A percentile compares a stretch with the other conserved stretches of the same genome.
These are phyloP conservation scores for Pachyuromys duprasi DNA, from an alignment of 2,797 vertebrate species.

Conservation along the genomic window DNA sequence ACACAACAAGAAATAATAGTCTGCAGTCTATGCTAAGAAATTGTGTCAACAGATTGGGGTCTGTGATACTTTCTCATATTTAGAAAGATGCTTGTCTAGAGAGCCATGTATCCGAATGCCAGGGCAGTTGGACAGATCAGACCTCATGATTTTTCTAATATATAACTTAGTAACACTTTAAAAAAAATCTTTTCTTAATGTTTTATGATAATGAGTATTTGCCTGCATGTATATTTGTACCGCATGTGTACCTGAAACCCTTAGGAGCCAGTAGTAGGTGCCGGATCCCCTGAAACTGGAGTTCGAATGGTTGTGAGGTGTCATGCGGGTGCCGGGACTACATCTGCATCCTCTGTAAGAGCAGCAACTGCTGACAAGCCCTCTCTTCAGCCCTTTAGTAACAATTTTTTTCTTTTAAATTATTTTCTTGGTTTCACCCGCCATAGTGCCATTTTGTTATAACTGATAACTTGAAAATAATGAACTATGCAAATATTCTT, in stretches of 20 bases:
- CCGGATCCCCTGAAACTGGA: neutral
- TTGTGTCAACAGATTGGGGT: neutral
- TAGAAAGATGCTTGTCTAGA: neutral
- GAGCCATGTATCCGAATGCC: neutral
- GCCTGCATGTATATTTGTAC: neutral
- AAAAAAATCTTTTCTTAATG: neutral
- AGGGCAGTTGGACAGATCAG: no score
- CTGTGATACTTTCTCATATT: neutral
- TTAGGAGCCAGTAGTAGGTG: neutral
- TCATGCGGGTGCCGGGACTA: neutral
- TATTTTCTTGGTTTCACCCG: neutral
- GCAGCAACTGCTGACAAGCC: no score
- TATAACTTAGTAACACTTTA: neutral
- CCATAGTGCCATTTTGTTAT: neutral
- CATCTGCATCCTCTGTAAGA: neutral
- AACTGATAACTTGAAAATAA: neutral
- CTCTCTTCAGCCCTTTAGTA: neutral
- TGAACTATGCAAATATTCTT: neutral
- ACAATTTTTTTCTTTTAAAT: neutral
- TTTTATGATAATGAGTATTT: neutral
- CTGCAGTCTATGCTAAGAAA: neutral
- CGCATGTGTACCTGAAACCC: neutral
- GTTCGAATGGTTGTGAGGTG: neutral
- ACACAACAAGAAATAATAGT: neutral
- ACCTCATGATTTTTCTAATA: neutral